phyloP scores from a whole-genome alignment of 2,888 invertebrate species.

The Epistrophe grossulariae region DNA sequence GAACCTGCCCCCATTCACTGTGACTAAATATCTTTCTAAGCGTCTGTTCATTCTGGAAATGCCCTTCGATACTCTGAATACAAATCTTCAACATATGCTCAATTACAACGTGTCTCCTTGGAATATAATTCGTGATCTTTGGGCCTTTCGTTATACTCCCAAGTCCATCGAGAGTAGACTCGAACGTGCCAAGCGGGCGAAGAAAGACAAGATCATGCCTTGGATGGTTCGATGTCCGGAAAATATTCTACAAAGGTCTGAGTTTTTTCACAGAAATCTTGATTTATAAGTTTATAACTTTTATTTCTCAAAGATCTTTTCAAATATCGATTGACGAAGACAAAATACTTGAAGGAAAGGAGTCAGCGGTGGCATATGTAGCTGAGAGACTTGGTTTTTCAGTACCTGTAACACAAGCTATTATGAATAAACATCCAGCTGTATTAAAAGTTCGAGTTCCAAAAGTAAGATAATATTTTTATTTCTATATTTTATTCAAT shows the following conservation, averaged over 20 bases:
- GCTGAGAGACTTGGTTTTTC: constrained; percentile 85
- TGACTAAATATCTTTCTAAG: constrained; percentile 84
- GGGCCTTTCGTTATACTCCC: constrained; percentile 87
- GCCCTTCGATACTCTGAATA: constrained; percentile 85
- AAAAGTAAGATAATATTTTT: constrained; percentile 83
- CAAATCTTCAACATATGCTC: constrained; percentile 85
- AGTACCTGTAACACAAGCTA: constrained; percentile 84
- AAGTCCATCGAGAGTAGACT: constrained; percentile 85
- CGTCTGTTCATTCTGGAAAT: constrained; percentile 86
- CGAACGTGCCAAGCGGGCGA: constrained; percentile 84
- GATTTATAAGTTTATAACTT: not conserved
- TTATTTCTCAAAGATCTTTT: constrained; percentile 81
- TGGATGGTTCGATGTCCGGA: constrained; percentile 89
- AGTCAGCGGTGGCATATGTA: constrained; percentile 85
- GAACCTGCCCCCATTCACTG: constrained; percentile 83
- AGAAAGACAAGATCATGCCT: constrained; percentile 86
- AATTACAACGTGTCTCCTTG: constrained; percentile 85
- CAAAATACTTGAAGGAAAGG: constrained; percentile 85
- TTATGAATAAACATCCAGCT: constrained; percentile 85
- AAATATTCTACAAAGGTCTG: constrained; percentile 85
- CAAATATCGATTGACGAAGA: constrained; percentile 82
- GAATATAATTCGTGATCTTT: constrained; percentile 86
- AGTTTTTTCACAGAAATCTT: not conserved
- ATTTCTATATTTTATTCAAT: constrained; percentile 24
- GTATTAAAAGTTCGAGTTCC: constrained; percentile 85